These are phyloP conservation scores for Lypha dubia DNA, from an alignment of 2,888 invertebrate species.

Conservation along the genomic window DNA sequence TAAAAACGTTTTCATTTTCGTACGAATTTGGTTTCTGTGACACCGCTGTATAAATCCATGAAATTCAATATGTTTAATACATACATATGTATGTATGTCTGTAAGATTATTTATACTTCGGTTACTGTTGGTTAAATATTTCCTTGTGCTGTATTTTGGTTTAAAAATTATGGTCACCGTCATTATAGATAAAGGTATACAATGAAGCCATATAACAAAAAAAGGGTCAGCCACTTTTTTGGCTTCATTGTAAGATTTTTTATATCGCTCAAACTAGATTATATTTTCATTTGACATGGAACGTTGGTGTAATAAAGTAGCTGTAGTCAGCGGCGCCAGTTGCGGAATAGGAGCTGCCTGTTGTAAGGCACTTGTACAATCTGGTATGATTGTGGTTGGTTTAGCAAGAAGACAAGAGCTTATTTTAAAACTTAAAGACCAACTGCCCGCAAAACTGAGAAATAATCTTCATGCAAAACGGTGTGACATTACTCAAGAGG, in stretches of 20 bases:
- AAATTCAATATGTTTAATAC: too few relatives aligned
- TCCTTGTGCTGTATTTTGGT: too few relatives aligned
- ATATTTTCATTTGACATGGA: slow-evolving; percentile 82
- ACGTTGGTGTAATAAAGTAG: slow-evolving; percentile 86
- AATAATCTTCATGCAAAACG: slow-evolving; percentile 77
- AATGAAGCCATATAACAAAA: slow-evolving; percentile 13
- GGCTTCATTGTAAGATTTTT: slow-evolving; percentile 41
- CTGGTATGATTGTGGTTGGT: slow-evolving; percentile 85
- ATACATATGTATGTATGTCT: too few relatives aligned
- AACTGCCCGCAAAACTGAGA: slow-evolving; percentile 74
- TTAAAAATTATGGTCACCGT: too few relatives aligned
- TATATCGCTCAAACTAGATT: background rate
- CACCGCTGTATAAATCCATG: too few relatives aligned
- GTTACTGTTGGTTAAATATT: too few relatives aligned
- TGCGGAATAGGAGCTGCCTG: slow-evolving; percentile 86
- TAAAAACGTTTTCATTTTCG: too few relatives aligned
- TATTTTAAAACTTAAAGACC: slow-evolving; percentile 75
- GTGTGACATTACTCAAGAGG: slow-evolving; percentile 85
- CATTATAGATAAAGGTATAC: background rate
- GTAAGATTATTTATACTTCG: too few relatives aligned
- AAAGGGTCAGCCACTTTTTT: slow-evolving; percentile 17
- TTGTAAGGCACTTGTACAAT: slow-evolving; percentile 82
- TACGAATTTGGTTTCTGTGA: too few relatives aligned
- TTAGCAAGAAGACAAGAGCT: slow-evolving; percentile 84
- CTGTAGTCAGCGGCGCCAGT: slow-evolving; percentile 87